A percentile compares a stretch with the other conserved stretches of the same genome.
Evolutionary conservation across 1,140 invertebrate genomes (phyloP).

Genomic region (Coelopa frigida): DNA sequence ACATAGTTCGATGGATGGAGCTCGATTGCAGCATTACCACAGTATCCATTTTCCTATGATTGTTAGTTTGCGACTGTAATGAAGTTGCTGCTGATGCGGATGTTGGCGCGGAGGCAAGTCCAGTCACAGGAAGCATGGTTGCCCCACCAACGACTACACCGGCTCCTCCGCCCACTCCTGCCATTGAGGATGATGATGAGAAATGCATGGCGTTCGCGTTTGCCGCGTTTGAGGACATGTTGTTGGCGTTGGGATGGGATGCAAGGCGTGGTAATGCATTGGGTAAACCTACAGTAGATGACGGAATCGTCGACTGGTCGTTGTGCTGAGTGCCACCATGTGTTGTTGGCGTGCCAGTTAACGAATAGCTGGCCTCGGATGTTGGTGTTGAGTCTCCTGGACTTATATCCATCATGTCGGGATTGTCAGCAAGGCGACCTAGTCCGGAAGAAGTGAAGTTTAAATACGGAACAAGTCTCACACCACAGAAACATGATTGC

Average conservation of each 20-base stretch:
- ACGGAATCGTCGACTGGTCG: conserved; percentile 16
- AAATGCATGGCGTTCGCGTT: conserved; percentile 17
- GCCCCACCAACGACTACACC: conserved; percentile 34
- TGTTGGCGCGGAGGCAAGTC: conserved; percentile 28
- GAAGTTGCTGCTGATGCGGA: conserved; percentile 1
- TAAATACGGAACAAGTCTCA: too few relatives aligned
- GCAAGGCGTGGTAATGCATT: conserved; percentile 64
- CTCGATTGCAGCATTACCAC: conserved; percentile 12
- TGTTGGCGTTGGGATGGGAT: conserved; percentile 48
- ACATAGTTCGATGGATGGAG: too few relatives aligned
- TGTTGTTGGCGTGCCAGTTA: conserved; percentile 39
- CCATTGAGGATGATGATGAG: conserved; percentile 12
- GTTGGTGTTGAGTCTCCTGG: conserved; percentile 75
- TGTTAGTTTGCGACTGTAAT: conserved; percentile 5
- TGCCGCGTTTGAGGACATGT: conserved; percentile 18
- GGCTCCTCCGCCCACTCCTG: conserved; percentile 11
- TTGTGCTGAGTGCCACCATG: conserved; percentile 15
- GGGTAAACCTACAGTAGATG: conserved; percentile 54
- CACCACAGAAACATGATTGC: too few relatives aligned
- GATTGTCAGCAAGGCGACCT: conserved; percentile 44
- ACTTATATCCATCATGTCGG: conserved; percentile 86
- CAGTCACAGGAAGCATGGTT: conserved; percentile 39
- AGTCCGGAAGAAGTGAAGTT: background rate
- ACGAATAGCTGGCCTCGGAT: conserved; percentile 55
- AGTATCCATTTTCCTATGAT: conserved; percentile 16